Conservation (phyloP, 2,797 vertebrate species). For the Xiphophorus birchmanni region DNA sequence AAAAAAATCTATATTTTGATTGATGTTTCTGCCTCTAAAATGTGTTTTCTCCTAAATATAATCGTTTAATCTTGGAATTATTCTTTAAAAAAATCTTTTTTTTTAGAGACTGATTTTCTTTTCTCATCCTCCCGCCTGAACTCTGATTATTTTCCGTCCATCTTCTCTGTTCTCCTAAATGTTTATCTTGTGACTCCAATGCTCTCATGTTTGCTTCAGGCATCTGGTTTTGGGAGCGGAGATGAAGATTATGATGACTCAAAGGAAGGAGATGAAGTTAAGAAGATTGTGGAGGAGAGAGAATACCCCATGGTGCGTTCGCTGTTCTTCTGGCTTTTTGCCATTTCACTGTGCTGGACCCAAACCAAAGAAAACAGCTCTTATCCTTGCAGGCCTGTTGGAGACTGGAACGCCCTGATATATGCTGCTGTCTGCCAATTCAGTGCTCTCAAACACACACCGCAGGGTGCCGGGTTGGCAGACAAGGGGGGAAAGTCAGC, state of each 20-base stretch:
- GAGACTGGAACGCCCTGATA: conserved; percentile 32
- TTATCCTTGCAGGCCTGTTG: conserved; percentile 32
- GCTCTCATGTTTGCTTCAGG: conserved; percentile 70
- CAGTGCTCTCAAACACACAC: conserved; percentile 8
- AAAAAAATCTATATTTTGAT: background rate
- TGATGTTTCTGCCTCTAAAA: background rate
- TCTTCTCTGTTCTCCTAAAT: background rate
- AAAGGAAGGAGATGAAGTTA: conserved; percentile 76
- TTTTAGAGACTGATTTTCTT: background rate
- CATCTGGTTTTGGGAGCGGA: conserved; percentile 90
- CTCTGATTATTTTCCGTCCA: background rate
- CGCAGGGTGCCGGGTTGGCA: conserved; percentile 4
- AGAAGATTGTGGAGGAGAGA: conserved; percentile 79
- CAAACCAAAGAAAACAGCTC: conserved; percentile 36
- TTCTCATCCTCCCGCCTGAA: conserved; percentile 3
- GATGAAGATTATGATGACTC: conserved; percentile 78
- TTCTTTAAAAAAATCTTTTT: background rate
- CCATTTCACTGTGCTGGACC: conserved; percentile 13
- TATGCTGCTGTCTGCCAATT: conserved; percentile 25
- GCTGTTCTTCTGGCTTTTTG: background rate
- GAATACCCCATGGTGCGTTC: conserved; percentile 70
- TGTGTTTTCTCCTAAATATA: background rate
- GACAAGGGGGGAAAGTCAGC: background rate
- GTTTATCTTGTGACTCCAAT: conserved; percentile 11
- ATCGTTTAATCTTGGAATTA: background rate